Percentiles rank a stretch among this genome's conserved stretches.
Evolutionary conservation across 37 sponge, comb jelly and placozoan genomes (phyloP).

Genomic region (Hexactinellida sp.): DNA sequence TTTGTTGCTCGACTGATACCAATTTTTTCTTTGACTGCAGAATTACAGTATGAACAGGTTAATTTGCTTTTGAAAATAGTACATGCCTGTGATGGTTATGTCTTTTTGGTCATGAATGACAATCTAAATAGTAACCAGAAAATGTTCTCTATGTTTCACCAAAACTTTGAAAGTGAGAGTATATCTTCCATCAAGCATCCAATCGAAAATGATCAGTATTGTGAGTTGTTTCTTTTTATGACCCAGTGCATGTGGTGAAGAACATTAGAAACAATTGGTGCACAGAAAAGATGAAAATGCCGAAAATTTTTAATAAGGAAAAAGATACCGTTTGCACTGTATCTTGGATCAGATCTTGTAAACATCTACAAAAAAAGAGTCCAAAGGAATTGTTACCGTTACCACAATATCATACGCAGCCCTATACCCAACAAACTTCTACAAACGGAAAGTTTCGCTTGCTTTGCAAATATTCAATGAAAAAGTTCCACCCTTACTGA

Average conservation of each 20-base stretch:
- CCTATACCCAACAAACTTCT: neutral
- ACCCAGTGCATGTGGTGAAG: neutral
- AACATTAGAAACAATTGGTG: neutral
- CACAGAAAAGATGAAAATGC: neutral
- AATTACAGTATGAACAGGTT: neutral
- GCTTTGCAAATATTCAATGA: conserved; percentile 8
- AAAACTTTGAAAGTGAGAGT: neutral
- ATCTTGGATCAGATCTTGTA: conserved; percentile 10
- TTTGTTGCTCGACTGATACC: neutral
- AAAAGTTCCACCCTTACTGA: neutral
- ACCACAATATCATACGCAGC: neutral
- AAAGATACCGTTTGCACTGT: conserved; percentile 5
- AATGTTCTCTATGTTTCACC: neutral
- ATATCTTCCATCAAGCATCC: neutral
- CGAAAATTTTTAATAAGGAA: neutral
- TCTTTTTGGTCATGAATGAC: neutral
- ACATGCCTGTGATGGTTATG: neutral
- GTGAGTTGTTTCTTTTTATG: neutral
- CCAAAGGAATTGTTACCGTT: neutral
- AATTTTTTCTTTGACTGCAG: neutral
- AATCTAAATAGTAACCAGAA: neutral
- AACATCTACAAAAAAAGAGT: neutral
- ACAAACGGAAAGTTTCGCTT: neutral
- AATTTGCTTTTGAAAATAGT: conserved; percentile 7
- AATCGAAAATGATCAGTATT: neutral